These are phyloP conservation scores for Rhagophthalmus giganteus DNA, from an alignment of 2,888 invertebrate genomes.

Conservation along the genomic window DNA sequence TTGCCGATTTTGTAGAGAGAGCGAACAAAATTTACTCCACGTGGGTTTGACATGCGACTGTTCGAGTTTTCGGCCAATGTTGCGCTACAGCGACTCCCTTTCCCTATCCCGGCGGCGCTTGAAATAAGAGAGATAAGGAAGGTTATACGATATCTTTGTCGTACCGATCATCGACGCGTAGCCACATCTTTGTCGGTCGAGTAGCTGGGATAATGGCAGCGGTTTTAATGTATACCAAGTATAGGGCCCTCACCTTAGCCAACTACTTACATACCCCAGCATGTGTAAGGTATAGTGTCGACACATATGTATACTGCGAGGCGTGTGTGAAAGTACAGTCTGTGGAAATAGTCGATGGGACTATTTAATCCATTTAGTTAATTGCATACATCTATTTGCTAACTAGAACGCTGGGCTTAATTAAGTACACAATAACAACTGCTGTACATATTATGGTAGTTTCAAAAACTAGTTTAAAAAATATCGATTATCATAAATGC, in stretches of 20 bases:
- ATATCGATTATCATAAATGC: not conserved
- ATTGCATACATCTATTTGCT: constrained; percentile 45
- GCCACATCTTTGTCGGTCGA: constrained; percentile 49
- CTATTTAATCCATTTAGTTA: constrained; percentile 39
- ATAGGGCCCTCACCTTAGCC: constrained; percentile 51
- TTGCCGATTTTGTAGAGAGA: constrained; percentile 43
- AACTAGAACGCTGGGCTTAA: constrained; percentile 34
- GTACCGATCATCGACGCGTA: constrained; percentile 34
- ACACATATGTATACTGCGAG: constrained; percentile 51
- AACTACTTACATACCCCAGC: constrained; percentile 54
- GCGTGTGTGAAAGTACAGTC: constrained; percentile 54
- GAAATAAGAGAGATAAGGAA: constrained; percentile 49
- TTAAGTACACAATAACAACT: constrained; percentile 15
- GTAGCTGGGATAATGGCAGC: constrained; percentile 55
- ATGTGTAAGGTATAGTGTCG: constrained; percentile 56
- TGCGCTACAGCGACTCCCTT: constrained; percentile 47
- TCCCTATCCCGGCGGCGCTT: constrained; percentile 54
- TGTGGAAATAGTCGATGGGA: constrained; percentile 28
- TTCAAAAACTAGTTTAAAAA: not conserved
- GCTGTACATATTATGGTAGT: not conserved
- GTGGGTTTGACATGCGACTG: constrained; percentile 49
- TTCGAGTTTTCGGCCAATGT: constrained; percentile 42
- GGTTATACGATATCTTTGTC: constrained; percentile 23
- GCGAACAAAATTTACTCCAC: constrained; percentile 49
- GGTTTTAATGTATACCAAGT: constrained; percentile 52